Percentiles rank a stretch among this genome's conserved stretches.
These are phyloP conservation scores for Tyrannus savana DNA, from an alignment of 2,113 vertebrate genomes.

Conservation along the genomic window DNA sequence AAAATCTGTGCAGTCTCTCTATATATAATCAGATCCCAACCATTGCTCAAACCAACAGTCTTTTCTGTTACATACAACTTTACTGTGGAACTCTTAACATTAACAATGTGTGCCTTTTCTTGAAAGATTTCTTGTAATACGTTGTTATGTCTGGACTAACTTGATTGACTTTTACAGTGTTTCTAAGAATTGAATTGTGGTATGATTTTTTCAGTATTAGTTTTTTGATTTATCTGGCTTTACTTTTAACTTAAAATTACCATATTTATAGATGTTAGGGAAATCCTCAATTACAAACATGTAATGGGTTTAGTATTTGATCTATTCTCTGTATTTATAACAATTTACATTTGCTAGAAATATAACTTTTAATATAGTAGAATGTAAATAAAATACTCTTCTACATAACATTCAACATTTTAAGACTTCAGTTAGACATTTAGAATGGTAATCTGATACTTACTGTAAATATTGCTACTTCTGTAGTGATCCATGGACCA, in stretches of 20 bases:
- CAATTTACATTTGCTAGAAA: constrained; percentile 77
- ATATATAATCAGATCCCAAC: constrained; percentile 39
- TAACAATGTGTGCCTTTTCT: constrained; percentile 91
- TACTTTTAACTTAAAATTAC: constrained; percentile 77
- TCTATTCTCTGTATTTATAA: constrained; percentile 84
- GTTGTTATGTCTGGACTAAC: constrained; percentile 81
- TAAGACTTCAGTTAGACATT: constrained; percentile 72
- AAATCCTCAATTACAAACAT: constrained; percentile 29
- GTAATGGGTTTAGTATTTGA: constrained; percentile 74
- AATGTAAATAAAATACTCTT: constrained; percentile 83
- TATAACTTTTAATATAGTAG: constrained; percentile 79
- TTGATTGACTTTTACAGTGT: constrained; percentile 78
- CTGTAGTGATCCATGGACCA: constrained; percentile 91
- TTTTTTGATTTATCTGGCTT: constrained; percentile 67
- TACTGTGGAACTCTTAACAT: constrained; percentile 75
- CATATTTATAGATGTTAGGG: constrained; percentile 83
- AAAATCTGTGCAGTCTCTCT: constrained; percentile 13
- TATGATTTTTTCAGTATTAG: constrained; percentile 74
- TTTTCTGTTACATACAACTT: constrained; percentile 53
- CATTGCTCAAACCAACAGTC: constrained; percentile 20
- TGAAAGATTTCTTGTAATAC: constrained; percentile 79
- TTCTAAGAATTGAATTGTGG: constrained; percentile 76
- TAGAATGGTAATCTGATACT: constrained; percentile 83
- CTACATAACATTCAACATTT: constrained; percentile 74
- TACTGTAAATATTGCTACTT: constrained; percentile 91